Evolutionary conservation across 2,797 vertebrate genomes (phyloP), one percentile per base, ranked within the genome.

Genomic region (Cossypha dichroa): DNA sequence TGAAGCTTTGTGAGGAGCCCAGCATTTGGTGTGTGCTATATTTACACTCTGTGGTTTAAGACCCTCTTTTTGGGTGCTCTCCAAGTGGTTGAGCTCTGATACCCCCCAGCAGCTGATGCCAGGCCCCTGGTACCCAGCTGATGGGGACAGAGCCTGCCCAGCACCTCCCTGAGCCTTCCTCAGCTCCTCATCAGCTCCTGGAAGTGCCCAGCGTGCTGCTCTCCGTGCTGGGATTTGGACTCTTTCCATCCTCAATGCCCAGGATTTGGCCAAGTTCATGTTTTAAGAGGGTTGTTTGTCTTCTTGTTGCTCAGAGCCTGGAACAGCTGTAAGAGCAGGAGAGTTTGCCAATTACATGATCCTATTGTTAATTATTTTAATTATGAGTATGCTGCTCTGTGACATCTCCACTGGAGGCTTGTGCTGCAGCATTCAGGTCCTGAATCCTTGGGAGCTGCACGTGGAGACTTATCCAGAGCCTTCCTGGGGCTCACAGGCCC

Each of bases 281-380:
- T 88, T 95, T 90, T 66, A 60, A 83, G 84, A 66, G 25, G 13
- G 40, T 22, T 81, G 26, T 66, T 83, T 90, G 46, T 90, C 77
- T 63, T 79, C 55, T 34, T 77, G 46, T 25, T 64, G 43, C 51
- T 75, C 46, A 54, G 54, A 34, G 68, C 58, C 45, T 56, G 59
- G n/a, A 90, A 91, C 66, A 93, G 58, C 79, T 86, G 55, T 75
- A 78, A 69, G 78, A 87, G 63, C 49, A 59, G 70, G 49, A 87
- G 56, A 33, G 31, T 75, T 86, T 93, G 83, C 63, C 83, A 86
- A 55, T 88, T 79, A 81, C 68, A 82, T 6, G 45, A 52, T 76
- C 60, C 70, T 82, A 26, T 66, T 76, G 63, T 81, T 96, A 88
- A 94, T 94, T 88, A 85, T 43, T 52, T 82, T 70, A 78, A 82